Base-by-base conservation (phyloP, 2,797 vertebrate genomes). In the Fringilla coelebs region DNA sequence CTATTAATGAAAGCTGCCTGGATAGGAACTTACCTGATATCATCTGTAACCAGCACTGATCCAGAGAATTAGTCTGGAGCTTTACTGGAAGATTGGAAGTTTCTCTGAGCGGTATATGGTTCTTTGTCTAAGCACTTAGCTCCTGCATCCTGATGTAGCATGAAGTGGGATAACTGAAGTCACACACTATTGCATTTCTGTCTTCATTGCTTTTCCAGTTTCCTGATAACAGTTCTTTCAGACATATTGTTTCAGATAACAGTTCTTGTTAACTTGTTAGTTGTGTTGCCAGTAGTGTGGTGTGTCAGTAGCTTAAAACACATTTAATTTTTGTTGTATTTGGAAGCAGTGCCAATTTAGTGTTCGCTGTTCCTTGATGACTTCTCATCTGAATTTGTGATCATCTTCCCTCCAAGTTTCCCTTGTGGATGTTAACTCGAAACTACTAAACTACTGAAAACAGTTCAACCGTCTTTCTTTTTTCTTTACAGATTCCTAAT, bases 341-440 rank as follows among this genome's bases (percentile, higher is more conserved):
- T 51, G 49, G 55, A 68, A 58, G 43, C n/a, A 52, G 25, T 62
- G 48, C n/a, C 20, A n/a, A 1, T 62, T 41, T 22, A 32, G 40
- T 55, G 18, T 58, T 92, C 8, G 2, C 28, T 15, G 5, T 63
- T 70, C 10, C 28, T 52, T 2, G 2, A 6, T 54, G 40, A 38
- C 21, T 75, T 71, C 32, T 54, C 28, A 28, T 54, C 31, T 0
- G 0, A 63, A 22, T 63, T 36, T 63, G 32, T 34, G 21, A 34
- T 70, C 3, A 7, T 38, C 32, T 54, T 41, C 4, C 16, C 28
- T 84, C 17, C 31, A n/a, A 13, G 28, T 28, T 52, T 52, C 31
- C 11, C 19, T 43, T 68, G 19, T 41, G 45, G 22, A 8, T 1
- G 1, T 19, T 79, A 46, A 13, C 10, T 41, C 1, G 0, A 43